A percentile compares a stretch with the other conserved stretches of the same genome.
Conservation (phyloP, 2,888 invertebrate genomes). For the Parthenolecanium corni region DNA sequence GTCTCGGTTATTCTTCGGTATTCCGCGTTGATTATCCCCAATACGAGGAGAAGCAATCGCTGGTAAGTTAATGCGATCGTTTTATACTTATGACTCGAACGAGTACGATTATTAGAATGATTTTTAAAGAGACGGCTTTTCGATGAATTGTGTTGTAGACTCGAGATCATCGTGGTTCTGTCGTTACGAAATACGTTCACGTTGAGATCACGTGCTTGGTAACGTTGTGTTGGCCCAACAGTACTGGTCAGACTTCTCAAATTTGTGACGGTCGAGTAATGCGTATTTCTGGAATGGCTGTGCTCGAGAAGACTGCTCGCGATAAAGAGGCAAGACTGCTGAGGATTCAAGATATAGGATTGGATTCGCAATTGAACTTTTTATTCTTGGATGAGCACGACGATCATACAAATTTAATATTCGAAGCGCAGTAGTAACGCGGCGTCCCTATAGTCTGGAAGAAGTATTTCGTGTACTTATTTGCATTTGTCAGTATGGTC, state of each 20-base stretch:
- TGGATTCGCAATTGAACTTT: slow-evolving; percentile 56
- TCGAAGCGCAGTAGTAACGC: slow-evolving; percentile 43
- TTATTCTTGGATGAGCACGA: slow-evolving; percentile 53
- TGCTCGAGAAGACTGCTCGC: slow-evolving; percentile 48
- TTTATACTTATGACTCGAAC: background rate
- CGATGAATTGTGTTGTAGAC: background rate
- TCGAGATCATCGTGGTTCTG: slow-evolving; percentile 34
- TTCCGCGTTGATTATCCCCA: slow-evolving; percentile 57
- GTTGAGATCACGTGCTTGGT: slow-evolving; percentile 58
- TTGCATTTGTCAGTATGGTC: no score
- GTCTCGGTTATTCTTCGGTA: slow-evolving; percentile 53
- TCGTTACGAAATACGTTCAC: slow-evolving; percentile 53
- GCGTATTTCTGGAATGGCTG: slow-evolving; percentile 55
- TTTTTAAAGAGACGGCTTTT: no score
- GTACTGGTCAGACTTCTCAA: slow-evolving; percentile 41
- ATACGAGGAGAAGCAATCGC: slow-evolving; percentile 51
- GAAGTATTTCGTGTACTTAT: no score
- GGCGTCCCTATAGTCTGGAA: background rate
- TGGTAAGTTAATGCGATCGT: slow-evolving; percentile 38
- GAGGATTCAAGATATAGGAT: slow-evolving; percentile 53
- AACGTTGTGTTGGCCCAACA: slow-evolving; percentile 38
- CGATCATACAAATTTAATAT: slow-evolving; percentile 52
- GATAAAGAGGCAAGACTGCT: slow-evolving; percentile 45
- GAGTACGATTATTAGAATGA: background rate
- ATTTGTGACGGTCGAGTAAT: slow-evolving; percentile 47